Base-by-base conservation (phyloP, 2,113 vertebrate species). In the Scortum barcoo region DNA sequence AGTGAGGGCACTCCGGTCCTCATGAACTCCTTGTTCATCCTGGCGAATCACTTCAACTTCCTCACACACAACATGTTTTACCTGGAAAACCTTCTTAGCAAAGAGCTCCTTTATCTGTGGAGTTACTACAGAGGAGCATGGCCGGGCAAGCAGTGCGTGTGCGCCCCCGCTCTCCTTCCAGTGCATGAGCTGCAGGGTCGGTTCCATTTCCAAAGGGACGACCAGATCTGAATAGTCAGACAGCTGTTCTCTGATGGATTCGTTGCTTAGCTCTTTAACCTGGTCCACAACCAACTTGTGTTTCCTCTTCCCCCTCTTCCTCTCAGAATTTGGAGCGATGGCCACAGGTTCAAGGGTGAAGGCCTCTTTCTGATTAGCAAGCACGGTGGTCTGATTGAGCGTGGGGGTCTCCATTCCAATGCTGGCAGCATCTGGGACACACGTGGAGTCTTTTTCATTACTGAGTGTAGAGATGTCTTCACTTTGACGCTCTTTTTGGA, bases 281-380 rank as follows among this genome's bases (percentile, higher is more conserved):
- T 60, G 79, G 91, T 99, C 98, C 85, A 99, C 95, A 33, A 97
- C 83, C 76, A 99, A 78, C 57, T 89, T 97, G 75, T 96, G 95
- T 81, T 96, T 98, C 50, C 94, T 95, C 78, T 93, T 96, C 0
- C 28, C 79, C 44, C 42, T 91, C 76, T 78, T 95, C 75, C 19
- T 89, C 22, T 85, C 88, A 0, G 61, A 75, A 48, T 82, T 91
- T 3, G 90, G 65, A 56, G 93, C 92, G 72, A 85, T 51, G 22
- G 83, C 30, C 40, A 96, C 92, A 17, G 94, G 95, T 44, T 93
- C 93, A 46, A 96, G 94, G 11, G 92, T 71, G 38, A 95, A 96
- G 33, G 88, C 92, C 36, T 83, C 78, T n/a, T 86, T 78, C 30
- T 83, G 83, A 60, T 94, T 80, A 6, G 46, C 5, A 3, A 93